Evolutionary conservation across 1,140 invertebrate genomes (phyloP).

Genomic region (Aporrectodea caliginosa): DNA sequence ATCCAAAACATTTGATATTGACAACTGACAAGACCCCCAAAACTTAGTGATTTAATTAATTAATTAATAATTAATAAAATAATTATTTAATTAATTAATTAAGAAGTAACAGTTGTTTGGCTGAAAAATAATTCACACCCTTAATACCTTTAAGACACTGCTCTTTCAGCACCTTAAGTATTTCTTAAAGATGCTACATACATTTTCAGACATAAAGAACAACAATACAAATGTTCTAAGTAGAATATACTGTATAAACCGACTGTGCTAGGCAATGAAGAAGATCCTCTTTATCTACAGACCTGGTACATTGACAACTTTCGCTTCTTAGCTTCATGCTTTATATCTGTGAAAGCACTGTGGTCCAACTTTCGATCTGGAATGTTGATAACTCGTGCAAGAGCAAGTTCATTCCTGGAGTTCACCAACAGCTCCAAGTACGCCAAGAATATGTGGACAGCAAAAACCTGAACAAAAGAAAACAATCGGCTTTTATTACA

Average conservation of each 20-base stretch:
- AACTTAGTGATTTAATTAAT: background rate
- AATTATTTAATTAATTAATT: background rate
- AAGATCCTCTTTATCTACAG: no score
- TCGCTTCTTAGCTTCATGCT: constrained; percentile 44
- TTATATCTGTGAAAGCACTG: constrained; percentile 52
- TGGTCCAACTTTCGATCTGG: constrained; percentile 52
- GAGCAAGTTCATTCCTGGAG: constrained; percentile 49
- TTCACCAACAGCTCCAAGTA: constrained; percentile 54
- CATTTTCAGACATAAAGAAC: background rate
- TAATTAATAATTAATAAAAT: background rate
- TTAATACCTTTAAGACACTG: background rate
- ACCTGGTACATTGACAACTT: constrained; percentile 56
- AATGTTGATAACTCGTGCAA: constrained; percentile 51
- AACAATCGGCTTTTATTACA: no score
- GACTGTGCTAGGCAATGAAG: constrained; percentile 36
- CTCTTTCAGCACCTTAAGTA: background rate
- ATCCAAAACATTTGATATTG: no score
- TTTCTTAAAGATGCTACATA: background rate
- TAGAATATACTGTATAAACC: background rate
- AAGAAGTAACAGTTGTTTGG: background rate
- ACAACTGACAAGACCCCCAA: no score
- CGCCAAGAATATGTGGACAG: constrained; percentile 40
- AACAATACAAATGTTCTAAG: background rate
- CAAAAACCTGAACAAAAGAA: constrained; percentile 41
- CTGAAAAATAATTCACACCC: background rate